Evolutionary conservation across 2,888 invertebrate genomes (phyloP), one percentile per base, ranked within the genome.

Genomic region (Eugnorisma glareosa): DNA sequence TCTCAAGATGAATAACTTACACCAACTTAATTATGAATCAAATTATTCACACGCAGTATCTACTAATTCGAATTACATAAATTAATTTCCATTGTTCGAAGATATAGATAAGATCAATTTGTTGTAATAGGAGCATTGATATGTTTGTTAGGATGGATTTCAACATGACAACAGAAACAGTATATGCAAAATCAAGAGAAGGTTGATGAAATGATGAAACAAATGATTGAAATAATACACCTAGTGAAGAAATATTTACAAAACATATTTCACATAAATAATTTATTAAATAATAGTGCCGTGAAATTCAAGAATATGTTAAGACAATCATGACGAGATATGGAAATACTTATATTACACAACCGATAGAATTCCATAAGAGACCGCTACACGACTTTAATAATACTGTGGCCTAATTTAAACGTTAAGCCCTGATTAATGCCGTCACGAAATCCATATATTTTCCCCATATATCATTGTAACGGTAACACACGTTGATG

Each of bases 401-500:
- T 86, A 83, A 76, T 35, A 11, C 37, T 69, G 51, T 71, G 77
- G 66, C 87, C 82, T 77, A 86, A 88, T 88, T 85, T 81, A 61
- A 77, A 77, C 63, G 70, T 69, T 64, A 88, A 82, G 68, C 88
- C 69, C 83, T 85, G 89, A 88, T 86, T 86, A 83, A 86, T 86
- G 82, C 67, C 82, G 43, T 84, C 88, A 87, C 89, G 89, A 88
- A 70, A 59, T 82, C 81, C 79, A 87, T 86, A 85, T 82, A 85
- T 85, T 86, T 87, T 84, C 75, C 64, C 72, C 73, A 81, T 86
- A 86, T 69, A 86, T 86, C 81, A 86, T 77, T 76, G 67, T 89
- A 88, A 88, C 88, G 89, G 89, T 87, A 87, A 79, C 88, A 77
- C 31, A 73, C 67, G 68, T 40, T 76, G 86, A 75, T 83, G 83